Percentiles rank a stretch among this genome's conserved stretches.
phyloP scores from a whole-genome alignment of 2,797 vertebrate genomes.

The Acanthurus tractus region DNA sequence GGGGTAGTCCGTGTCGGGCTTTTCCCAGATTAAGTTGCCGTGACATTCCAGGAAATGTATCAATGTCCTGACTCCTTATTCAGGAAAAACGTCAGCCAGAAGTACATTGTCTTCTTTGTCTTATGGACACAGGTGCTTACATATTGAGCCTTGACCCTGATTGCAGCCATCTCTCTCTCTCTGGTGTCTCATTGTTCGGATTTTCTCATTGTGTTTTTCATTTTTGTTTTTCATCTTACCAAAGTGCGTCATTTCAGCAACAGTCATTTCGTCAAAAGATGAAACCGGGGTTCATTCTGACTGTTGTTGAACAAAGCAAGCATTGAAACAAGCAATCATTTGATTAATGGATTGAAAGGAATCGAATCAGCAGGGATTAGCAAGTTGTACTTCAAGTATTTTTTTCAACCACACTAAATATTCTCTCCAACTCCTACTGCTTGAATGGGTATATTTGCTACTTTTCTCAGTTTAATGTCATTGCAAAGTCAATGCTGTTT shows the following conservation, averaged over 20 bases:
- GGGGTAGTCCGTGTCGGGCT: constrained; percentile 6
- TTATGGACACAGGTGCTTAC: constrained; percentile 27
- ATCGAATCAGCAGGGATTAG: no score
- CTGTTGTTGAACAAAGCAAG: no score
- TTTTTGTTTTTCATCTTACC: constrained; percentile 30
- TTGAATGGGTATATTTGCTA: background rate
- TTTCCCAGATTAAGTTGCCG: constrained; percentile 51
- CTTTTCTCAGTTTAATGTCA: background rate
- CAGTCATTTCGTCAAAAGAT: background rate
- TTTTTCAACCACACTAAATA: no score
- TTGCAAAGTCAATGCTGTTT: background rate
- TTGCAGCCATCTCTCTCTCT: constrained; percentile 42
- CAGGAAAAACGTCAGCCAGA: constrained; percentile 67
- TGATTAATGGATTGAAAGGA: no score
- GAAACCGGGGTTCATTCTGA: no score
- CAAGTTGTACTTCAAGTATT: no score
- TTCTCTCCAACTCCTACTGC: no score
- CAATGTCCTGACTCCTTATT: constrained; percentile 59
- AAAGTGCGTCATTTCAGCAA: constrained; percentile 21
- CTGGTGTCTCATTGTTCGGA: constrained; percentile 59
- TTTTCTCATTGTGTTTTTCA: no score
- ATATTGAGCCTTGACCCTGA: constrained; percentile 61
- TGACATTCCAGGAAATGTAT: constrained; percentile 76
- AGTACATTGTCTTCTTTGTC: constrained; percentile 71
- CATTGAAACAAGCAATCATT: no score